Percentiles rank a stretch among this genome's conserved stretches.
Evolutionary conservation across 2,888 invertebrate genomes (phyloP).

Genomic region (Bellardia pandia): DNA sequence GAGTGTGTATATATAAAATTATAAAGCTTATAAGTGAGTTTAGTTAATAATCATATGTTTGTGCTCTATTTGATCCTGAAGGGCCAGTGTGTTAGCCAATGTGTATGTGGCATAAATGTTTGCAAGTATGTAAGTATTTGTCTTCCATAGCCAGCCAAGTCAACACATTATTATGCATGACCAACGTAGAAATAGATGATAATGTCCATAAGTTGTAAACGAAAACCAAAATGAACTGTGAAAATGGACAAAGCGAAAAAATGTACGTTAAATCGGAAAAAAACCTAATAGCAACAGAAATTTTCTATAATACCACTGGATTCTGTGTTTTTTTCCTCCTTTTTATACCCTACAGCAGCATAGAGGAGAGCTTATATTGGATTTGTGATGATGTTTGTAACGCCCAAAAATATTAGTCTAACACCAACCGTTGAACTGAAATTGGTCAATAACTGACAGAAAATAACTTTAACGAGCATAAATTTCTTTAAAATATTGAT

Average conservation of each 20-base stretch:
- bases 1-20: conserved; percentile 45
- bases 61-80: conserved; percentile 69
- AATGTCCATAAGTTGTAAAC: conserved; percentile 53
- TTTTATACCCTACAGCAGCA: too few species aligned
- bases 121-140: conserved; percentile 17
- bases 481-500: too few species aligned
- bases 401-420: too few species aligned
- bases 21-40: conserved; percentile 69
- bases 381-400: too few species aligned
- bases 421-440: too few species aligned
- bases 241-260: conserved; percentile 76
- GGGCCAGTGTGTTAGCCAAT: conserved; percentile 18
- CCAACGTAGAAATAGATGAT: conserved; percentile 41
- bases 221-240: conserved; percentile 34
- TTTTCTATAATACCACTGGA: conserved; percentile 56
- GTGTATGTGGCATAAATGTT: background rate
- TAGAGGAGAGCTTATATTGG: too few species aligned
- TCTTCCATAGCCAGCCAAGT: conserved; percentile 55
- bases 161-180: conserved; percentile 72
- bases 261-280: conserved; percentile 68
- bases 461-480: too few species aligned
- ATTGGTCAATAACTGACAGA: too few species aligned
- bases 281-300: conserved; percentile 63
- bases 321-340: conserved; percentile 18
- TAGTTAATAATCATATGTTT: conserved; percentile 71